Evolutionary conservation across 2,888 invertebrate species (phyloP).

Genomic region (Spicauda simplicius): DNA sequence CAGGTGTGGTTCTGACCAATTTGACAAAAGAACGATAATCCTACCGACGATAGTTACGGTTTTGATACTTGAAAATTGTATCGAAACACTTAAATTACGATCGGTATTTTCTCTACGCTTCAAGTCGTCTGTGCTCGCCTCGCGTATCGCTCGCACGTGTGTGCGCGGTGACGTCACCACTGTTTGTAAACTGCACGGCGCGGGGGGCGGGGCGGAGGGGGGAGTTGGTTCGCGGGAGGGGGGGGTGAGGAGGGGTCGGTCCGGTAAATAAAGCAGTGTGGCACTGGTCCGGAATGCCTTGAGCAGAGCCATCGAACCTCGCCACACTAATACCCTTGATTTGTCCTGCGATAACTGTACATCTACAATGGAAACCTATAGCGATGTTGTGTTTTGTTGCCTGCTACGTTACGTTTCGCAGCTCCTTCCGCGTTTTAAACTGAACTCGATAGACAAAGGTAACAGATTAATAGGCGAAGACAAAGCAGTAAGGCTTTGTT

Average conservation of each 20-base stretch:
- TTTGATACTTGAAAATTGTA: too few relatives aligned
- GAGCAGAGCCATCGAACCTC: slow-evolving; percentile 14
- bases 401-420: not conserved
- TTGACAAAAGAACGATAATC: too few relatives aligned
- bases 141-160: slow-evolving; percentile 11
- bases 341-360: slow-evolving; percentile 1
- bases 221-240: not conserved
- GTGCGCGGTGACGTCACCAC: slow-evolving; percentile 26
- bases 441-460: not conserved
- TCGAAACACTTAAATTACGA: not conserved
- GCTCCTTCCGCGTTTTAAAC: not conserved
- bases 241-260: not conserved
- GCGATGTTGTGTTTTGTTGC: not conserved
- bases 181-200: slow-evolving; percentile 21
- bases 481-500: too few relatives aligned
- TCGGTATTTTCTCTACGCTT: not conserved
- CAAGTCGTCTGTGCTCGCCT: not conserved
- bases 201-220: not conserved
- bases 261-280: slow-evolving; percentile 6
- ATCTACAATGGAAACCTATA: not conserved
- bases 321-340: slow-evolving; percentile 2
- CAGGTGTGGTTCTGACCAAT: too few relatives aligned
- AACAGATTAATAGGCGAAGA: too few relatives aligned
- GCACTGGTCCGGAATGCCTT: slow-evolving; percentile 18
- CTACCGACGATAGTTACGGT: too few relatives aligned